Evolutionary conservation across 1,140 invertebrate genomes (phyloP).

Genomic region (Drosophila nigrodunni): DNA sequence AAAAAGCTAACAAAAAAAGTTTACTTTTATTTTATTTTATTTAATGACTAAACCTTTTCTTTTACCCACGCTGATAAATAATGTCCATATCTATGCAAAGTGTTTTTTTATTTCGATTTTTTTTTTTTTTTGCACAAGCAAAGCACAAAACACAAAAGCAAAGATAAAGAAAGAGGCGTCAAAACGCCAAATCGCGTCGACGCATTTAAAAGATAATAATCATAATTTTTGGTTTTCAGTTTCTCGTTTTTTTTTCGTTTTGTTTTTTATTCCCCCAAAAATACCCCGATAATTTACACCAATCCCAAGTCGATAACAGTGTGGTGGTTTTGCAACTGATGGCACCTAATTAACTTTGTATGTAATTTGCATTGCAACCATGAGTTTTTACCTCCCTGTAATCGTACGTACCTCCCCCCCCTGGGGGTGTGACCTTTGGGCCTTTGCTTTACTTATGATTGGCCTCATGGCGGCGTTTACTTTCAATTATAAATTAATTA

Average conservation of each 20-base stretch:
- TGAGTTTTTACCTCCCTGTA: neutral
- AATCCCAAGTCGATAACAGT: slow-evolving; percentile 12
- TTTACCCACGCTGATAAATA: slow-evolving; percentile 65
- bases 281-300: slow-evolving; percentile 23
- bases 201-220: slow-evolving; percentile 57
- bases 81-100: slow-evolving; percentile 66
- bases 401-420: too few relatives aligned
- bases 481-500: slow-evolving; percentile 72
- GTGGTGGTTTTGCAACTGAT: slow-evolving; percentile 46
- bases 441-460: slow-evolving; percentile 48
- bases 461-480: slow-evolving; percentile 58
- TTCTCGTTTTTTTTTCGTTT: slow-evolving; percentile 19
- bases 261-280: neutral
- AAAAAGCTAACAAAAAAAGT: slow-evolving; percentile 14
- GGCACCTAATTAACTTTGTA: slow-evolving; percentile 29
- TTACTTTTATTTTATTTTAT: slow-evolving; percentile 46
- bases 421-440: slow-evolving; percentile 31
- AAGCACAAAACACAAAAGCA: slow-evolving; percentile 30
- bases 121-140: neutral
- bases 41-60: slow-evolving; percentile 45
- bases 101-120: neutral
- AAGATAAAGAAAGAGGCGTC: slow-evolving; percentile 54
- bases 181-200: slow-evolving; percentile 54
- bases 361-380: slow-evolving; percentile 61
- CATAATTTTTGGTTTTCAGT: slow-evolving; percentile 44